These are phyloP conservation scores for Adela reaumurella DNA, from an alignment of 2,888 invertebrate genomes.

Conservation along the genomic window DNA sequence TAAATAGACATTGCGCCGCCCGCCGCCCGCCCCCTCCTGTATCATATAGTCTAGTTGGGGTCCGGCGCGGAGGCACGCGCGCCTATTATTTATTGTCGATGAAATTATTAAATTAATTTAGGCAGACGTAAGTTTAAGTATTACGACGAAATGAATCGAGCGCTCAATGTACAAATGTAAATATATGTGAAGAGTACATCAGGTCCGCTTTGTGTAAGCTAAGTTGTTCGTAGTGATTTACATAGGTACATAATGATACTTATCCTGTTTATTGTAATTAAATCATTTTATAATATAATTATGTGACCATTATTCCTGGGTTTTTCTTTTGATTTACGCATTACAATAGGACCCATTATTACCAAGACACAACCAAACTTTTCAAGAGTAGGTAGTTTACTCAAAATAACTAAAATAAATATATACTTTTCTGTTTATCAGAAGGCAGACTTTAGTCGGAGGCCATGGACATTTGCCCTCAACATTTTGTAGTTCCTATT, in stretches of 20 bases:
- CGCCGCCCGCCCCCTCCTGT: conserved; percentile 20
- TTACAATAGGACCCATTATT: no score
- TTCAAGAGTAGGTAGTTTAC: no score
- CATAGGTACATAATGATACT: conserved; percentile 58
- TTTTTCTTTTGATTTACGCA: conserved; percentile 20
- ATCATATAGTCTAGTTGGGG: conserved; percentile 30
- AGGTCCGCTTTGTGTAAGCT: conserved; percentile 53
- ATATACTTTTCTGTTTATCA: no score
- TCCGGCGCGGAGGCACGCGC: conserved; percentile 18
- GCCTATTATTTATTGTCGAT: conserved; percentile 46
- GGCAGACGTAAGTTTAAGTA: conserved; percentile 43
- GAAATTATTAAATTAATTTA: conserved; percentile 22
- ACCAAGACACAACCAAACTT: no score
- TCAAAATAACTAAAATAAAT: no score
- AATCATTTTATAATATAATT: conserved; percentile 61
- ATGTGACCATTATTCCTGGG: conserved; percentile 52
- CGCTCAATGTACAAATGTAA: conserved; percentile 59
- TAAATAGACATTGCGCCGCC: conserved; percentile 30
- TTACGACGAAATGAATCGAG: conserved; percentile 47
- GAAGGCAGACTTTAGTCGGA: no score
- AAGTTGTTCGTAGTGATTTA: conserved; percentile 54
- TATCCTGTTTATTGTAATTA: conserved; percentile 60
- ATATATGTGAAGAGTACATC: conserved; percentile 50
- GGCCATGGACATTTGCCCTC: no score
- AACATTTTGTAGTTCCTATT: no score